Conservation (phyloP, 2,113 vertebrate species). For the Drymodes brunneopygia region DNA sequence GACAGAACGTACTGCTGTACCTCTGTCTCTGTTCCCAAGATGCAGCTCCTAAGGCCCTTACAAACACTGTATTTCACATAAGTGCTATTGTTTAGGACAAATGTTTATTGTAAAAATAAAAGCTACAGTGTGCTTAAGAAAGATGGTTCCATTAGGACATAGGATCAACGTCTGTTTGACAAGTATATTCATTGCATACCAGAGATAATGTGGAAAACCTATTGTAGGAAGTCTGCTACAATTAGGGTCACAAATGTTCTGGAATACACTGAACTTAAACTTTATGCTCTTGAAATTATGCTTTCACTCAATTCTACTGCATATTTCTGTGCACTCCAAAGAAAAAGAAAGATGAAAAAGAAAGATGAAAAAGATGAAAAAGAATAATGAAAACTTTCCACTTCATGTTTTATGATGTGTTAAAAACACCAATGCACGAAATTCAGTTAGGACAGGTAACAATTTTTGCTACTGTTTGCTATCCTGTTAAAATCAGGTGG, state of each 20-base stretch:
- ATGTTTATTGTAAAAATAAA: not conserved
- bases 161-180: not conserved
- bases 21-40: not conserved
- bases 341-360: not conserved
- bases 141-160: not conserved
- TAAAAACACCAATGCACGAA: not conserved
- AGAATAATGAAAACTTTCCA: not conserved
- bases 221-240: not conserved
- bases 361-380: not conserved
- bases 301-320: not conserved
- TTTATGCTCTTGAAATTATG: not conserved
- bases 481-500: not conserved
- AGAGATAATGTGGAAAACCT: not conserved
- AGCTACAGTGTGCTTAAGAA: not conserved
- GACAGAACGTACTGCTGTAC: not conserved
- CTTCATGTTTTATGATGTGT: not conserved
- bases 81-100: slow-evolving; percentile 39
- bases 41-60: not conserved
- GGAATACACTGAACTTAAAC: not conserved
- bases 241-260: not conserved
- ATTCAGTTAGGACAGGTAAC: not conserved
- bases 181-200: not conserved
- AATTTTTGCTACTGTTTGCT: not conserved
- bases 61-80: not conserved
- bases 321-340: not conserved